phyloP scores from a whole-genome alignment of 2,113 vertebrate genomes.

The cattle (Bos taurus) region ARS-UCD2.0 NC_037352.1:41084501-41085000 shows the following conservation, averaged over 20 bases:
- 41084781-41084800: constrained; percentile 46
- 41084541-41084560: neutral
- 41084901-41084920: constrained; percentile 84
- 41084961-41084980: constrained; percentile 70
- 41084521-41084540: rapidly evolving
- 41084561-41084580: neutral
- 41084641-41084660: neutral
- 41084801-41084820: constrained; percentile 59
- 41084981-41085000: neutral
- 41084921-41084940: constrained; percentile 75
- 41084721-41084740: neutral
- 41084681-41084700: neutral
- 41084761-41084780: neutral
- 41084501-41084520: neutral
- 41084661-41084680: rapidly evolving
- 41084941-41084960: constrained; percentile 63
- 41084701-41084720: neutral
- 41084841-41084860: constrained; percentile 82
- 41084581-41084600: neutral
- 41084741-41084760: neutral
- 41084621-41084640: rapidly evolving
- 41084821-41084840: constrained; percentile 74
- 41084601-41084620: rapidly evolving
- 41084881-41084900: constrained; percentile 82
- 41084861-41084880: constrained; percentile 82